Conservation (phyloP, 2,113 vertebrate genomes). For the Mola mola region DNA sequence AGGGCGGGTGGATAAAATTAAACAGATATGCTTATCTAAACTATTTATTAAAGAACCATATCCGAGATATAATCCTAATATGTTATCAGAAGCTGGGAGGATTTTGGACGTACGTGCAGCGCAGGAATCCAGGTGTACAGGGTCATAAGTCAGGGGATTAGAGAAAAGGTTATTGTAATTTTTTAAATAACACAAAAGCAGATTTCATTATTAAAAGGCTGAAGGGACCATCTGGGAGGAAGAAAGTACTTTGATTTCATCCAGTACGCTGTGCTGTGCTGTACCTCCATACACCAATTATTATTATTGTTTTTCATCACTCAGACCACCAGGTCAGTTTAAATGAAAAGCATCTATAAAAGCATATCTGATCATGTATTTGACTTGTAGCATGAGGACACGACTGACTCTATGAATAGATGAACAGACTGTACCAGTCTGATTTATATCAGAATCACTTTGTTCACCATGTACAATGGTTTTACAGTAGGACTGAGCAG, state of each 20-base stretch:
- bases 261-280: constrained; percentile 35
- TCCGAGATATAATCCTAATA: constrained; percentile 88
- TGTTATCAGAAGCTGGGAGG: constrained; percentile 82
- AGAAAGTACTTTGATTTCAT: constrained; percentile 59
- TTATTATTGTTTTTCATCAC: constrained; percentile 76
- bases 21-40: constrained; percentile 85
- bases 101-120: constrained; percentile 80
- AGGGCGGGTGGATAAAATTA: constrained; percentile 76
- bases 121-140: constrained; percentile 88
- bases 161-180: constrained; percentile 83
- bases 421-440: constrained; percentile 28
- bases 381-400: constrained; percentile 50
- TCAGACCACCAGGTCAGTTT: constrained; percentile 34
- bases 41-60: constrained; percentile 86
- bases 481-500: constrained; percentile 4
- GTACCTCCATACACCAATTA: constrained; percentile 59
- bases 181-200: constrained; percentile 91
- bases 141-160: constrained; percentile 90
- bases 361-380: constrained; percentile 46
- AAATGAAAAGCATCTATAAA: constrained; percentile 48
- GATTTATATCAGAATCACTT: constrained; percentile 24
- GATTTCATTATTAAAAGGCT: constrained; percentile 88
- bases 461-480: constrained; percentile 9
- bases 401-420: constrained; percentile 16
- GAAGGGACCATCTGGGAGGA: constrained; percentile 77